phyloP scores from a whole-genome alignment of 92 coral and sea anemone species.

The Actinernus sp. region DNA sequence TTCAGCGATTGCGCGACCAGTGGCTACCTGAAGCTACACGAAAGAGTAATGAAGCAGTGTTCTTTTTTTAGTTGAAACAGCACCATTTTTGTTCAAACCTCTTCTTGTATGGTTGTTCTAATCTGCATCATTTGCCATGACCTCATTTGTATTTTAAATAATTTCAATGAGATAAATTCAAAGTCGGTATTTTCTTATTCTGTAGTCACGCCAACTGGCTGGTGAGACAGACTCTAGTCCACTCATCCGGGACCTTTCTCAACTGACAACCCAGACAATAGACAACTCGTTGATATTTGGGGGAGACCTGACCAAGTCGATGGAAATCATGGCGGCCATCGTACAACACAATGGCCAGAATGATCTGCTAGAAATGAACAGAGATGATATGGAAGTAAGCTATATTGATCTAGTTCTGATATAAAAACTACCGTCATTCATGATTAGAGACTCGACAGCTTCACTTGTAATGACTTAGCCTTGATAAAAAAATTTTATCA shows the following conservation, averaged over 20 bases:
- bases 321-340: slow-evolving; percentile 89
- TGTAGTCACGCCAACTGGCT: slow-evolving; percentile 73
- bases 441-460: too few species aligned
- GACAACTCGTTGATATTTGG: slow-evolving; percentile 98
- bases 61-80: too few species aligned
- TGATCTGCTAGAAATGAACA: slow-evolving; percentile 71
- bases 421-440: not conserved
- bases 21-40: slow-evolving; percentile 74
- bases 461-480: too few species aligned
- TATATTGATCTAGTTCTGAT: too few species aligned
- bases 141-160: too few species aligned
- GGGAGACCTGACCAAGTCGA: slow-evolving; percentile 90
- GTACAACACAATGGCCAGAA: slow-evolving; percentile 94
- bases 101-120: too few species aligned
- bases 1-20: slow-evolving; percentile 88
- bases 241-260: slow-evolving; percentile 86
- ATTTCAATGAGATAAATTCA: too few species aligned
- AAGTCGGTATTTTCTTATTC: not conserved
- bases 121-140: too few species aligned
- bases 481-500: too few species aligned
- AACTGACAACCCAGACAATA: slow-evolving; percentile 92
- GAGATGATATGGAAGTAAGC: slow-evolving; percentile 83
- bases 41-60: slow-evolving; percentile 75
- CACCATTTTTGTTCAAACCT: too few species aligned
- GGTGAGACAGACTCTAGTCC: slow-evolving; percentile 81